Base-by-base conservation (phyloP, 2,113 vertebrate genomes). In the Oncorhynchus mykiss region DNA sequence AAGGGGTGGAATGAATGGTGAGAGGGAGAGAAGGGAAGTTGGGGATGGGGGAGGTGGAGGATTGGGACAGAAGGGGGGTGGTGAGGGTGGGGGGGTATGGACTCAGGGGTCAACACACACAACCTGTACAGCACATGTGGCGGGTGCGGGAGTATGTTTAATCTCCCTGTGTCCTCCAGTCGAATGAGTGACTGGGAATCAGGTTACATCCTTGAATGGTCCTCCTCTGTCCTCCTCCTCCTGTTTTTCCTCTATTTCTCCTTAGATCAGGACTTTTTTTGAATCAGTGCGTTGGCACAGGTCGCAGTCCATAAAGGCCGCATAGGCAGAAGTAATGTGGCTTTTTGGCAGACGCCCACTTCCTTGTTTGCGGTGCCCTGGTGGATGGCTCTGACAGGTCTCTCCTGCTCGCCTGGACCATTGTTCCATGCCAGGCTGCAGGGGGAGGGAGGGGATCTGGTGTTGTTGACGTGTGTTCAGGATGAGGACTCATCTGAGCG, bases 311-410 rank as follows among this genome's bases (percentile, higher is more conserved):
- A 89, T 90, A 82, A 82, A 76, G 85, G 65, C 54, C 80, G 14
- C 5, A 65, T 70, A 77, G 84, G 84, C 88, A 86, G 91, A 92
- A 91, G 78, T 90, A 91, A 91, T 85, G n/a, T 60, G 18, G 67
- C 75, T 84, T 85, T 84, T 88, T 91, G 90, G 92, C 92, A 93
- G 86, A 74, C 71, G 82, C 77, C 74, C 2, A 22, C 81, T 13
- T 82, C 71, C 87, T 80, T 86, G 82, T 90, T 88, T 76, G 76
- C 74, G 48, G n/a, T 31, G 62, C 91, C 87, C 88, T 89, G 76
- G 73, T 80, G 85, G 89, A 87, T 72, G 76, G 70, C 76, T 60
- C 79, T 79, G 83, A 86, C 89, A 73, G 87, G 76, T 72, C 67
- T 16, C 54, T 85, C 83, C 82, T 82, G 84, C 74, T 70, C 75